These are phyloP conservation scores for Caenorhabditis sulstoni DNA, from an alignment of 2,888 invertebrate species.

Conservation along the genomic window DNA sequence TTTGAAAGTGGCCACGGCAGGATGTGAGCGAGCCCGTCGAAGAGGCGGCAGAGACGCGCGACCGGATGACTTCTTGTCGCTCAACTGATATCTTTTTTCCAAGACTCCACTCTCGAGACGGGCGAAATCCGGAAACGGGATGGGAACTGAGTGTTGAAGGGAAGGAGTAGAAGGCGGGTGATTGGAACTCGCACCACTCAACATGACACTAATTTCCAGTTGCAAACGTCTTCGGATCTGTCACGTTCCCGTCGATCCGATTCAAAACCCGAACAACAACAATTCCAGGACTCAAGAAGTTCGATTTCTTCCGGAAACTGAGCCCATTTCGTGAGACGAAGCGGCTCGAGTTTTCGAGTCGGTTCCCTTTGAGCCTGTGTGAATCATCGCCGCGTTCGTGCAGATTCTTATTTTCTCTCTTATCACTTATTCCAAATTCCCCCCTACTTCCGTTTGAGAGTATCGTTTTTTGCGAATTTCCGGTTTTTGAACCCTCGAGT, in stretches of 20 bases:
- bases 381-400: too few species aligned
- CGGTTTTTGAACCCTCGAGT: conserved; percentile 42
- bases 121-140: background rate
- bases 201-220: background rate
- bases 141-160: conserved; percentile 11
- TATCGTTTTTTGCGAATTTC: conserved; percentile 26
- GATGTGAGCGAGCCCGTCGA: conserved; percentile 44
- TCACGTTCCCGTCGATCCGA: too few species aligned
- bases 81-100: conserved; percentile 52
- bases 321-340: too few species aligned
- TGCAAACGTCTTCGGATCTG: too few species aligned
- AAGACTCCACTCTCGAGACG: conserved; percentile 1
- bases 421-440: too few species aligned
- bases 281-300: too few species aligned
- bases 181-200: background rate
- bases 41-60: conserved; percentile 29
- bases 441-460: too few species aligned
- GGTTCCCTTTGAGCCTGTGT: too few species aligned
- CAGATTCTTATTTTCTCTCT: too few species aligned
- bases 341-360: too few species aligned
- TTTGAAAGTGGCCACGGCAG: conserved; percentile 56
- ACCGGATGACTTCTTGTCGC: conserved; percentile 55
- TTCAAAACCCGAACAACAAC: too few species aligned
- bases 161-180: conserved; percentile 22
- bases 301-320: too few species aligned